These are phyloP conservation scores for Eciton burchellii DNA, from an alignment of 1,140 invertebrate species.

Conservation along the genomic window DNA sequence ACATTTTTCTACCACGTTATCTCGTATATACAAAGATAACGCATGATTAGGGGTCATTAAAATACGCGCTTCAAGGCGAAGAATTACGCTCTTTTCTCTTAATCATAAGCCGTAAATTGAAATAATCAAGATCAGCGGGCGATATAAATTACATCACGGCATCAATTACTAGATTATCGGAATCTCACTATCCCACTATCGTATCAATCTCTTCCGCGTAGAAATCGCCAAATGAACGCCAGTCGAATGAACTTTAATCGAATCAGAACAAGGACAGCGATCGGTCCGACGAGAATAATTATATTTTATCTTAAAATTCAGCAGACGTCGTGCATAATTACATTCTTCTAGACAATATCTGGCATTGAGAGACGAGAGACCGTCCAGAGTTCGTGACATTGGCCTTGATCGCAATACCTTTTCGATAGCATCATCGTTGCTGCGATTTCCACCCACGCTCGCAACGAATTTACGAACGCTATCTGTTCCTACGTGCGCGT, in stretches of 20 bases:
- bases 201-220: neutral
- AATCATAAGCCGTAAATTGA: neutral
- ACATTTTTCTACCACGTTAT: conserved; percentile 31
- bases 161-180: neutral
- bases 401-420: conserved; percentile 44
- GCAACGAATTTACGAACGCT: neutral
- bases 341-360: neutral
- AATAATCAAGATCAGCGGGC: neutral
- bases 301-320: neutral
- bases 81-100: neutral
- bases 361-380: neutral
- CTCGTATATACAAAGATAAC: conserved; percentile 41
- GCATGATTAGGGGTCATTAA: conserved; percentile 58
- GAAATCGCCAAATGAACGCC: neutral
- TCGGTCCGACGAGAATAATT: neutral
- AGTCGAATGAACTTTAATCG: neutral
- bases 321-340: neutral
- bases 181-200: neutral
- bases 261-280: neutral
- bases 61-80: conserved; percentile 48
- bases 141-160: neutral
- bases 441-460: conserved; percentile 22
- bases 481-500: too few relatives aligned
- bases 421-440: conserved; percentile 30
- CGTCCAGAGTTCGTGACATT: conserved; percentile 29